phyloP scores from a whole-genome alignment of 1,140 invertebrate species.

The Cepaea nemoralis region DNA sequence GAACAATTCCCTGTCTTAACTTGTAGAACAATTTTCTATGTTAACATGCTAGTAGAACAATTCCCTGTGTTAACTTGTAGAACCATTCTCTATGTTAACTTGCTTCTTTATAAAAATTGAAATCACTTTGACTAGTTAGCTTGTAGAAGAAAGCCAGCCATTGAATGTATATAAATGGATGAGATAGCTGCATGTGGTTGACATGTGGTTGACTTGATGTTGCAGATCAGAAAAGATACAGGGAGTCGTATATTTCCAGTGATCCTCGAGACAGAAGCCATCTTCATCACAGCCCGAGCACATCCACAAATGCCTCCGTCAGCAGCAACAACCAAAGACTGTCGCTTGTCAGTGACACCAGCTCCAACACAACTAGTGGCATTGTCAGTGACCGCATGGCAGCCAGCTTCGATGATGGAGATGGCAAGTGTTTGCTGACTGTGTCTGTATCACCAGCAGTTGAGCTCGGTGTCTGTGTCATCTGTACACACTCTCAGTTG shows the following conservation, averaged over 20 bases:
- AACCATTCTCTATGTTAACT: too few species aligned
- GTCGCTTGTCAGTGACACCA: conserved; percentile 91
- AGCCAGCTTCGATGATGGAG: conserved; percentile 86
- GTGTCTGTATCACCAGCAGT: too few species aligned
- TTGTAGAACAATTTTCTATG: too few species aligned
- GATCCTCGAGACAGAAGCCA: conserved; percentile 61
- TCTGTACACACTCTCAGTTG: too few species aligned
- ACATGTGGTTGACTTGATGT: conserved; percentile 7
- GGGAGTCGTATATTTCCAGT: conserved; percentile 73
- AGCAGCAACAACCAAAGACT: conserved; percentile 53
- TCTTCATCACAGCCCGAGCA: conserved; percentile 50
- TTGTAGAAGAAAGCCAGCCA: too few species aligned
- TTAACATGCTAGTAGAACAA: too few species aligned
- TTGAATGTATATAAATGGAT: conserved; percentile 13
- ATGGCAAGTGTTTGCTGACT: conserved; percentile 69
- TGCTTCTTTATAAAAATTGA: too few species aligned
- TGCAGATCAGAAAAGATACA: conserved; percentile 70
- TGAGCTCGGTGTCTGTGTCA: too few species aligned
- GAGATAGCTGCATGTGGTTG: neutral
- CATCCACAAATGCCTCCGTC: conserved; percentile 50
- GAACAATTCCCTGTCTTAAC: too few species aligned
- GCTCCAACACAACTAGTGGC: conserved; percentile 93
- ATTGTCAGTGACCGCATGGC: conserved; percentile 94
- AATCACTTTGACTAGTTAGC: too few species aligned
- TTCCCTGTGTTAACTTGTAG: too few species aligned